These are phyloP conservation scores for Danio aesculapii DNA, from an alignment of 2,797 vertebrate species.

Conservation along the genomic window DNA sequence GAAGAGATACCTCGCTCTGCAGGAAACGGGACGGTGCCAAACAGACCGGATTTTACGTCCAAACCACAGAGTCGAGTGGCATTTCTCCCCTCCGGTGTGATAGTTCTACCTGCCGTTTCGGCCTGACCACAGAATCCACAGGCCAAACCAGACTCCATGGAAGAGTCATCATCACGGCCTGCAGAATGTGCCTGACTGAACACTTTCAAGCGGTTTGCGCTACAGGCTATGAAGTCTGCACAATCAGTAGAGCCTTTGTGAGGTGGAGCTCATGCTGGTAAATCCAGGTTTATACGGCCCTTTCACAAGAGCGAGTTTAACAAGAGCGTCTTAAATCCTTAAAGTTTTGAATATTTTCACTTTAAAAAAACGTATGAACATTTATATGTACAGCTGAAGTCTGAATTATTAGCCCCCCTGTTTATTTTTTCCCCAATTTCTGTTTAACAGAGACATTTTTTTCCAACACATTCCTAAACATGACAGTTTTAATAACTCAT, in stretches of 20 bases:
- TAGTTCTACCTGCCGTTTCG: conserved; percentile 57
- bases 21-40: conserved; percentile 59
- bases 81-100: conserved; percentile 59
- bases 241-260: conserved; percentile 50
- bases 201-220: conserved; percentile 57
- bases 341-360: too few species aligned
- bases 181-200: conserved; percentile 43
- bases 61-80: conserved; percentile 56
- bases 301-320: too few species aligned
- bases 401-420: too few species aligned
- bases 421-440: too few species aligned
- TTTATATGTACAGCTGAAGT: too few species aligned
- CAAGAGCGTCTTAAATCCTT: too few species aligned
- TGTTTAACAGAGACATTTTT: too few species aligned
- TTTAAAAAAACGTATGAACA: too few species aligned
- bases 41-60: conserved; percentile 44
- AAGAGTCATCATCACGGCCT: conserved; percentile 49
- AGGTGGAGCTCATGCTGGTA: conserved; percentile 44
- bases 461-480: too few species aligned
- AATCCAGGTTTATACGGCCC: conserved; percentile 46
- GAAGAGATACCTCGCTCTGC: conserved; percentile 43
- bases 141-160: conserved; percentile 56
- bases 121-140: conserved; percentile 53
- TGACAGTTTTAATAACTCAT: too few species aligned
- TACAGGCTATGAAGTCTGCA: conserved; percentile 61